Base-by-base conservation (phyloP, 2,113 vertebrate genomes). In the Engraulis encrasicolus region DNA sequence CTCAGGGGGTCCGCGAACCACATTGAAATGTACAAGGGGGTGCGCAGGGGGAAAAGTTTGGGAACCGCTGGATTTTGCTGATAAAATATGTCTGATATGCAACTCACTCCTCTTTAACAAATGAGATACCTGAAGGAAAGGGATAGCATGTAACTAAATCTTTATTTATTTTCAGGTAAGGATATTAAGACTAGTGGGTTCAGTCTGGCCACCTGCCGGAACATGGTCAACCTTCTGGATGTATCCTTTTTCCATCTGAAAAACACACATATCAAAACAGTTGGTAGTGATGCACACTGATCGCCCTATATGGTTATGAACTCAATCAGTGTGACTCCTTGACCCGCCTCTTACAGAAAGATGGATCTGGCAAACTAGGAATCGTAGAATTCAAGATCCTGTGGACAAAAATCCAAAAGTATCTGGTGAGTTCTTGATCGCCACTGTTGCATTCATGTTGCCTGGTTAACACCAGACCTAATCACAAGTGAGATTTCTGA, bases 301-400 rank as follows among this genome's bases (percentile, higher is more conserved):
- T 31, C 9, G 14, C 1, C 23, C 19, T 66, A 27, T 27, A 31
- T 71, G 61, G 12, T n/a, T 45, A 45, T 45, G 40, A 45, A 45
- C 40, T 45, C 40, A 45, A 45, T 45, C 40, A 45, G 27, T 61
- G 58, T 31, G 11, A 71, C 34, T 71, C 83, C 92, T 94, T 94
- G 87, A 92, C 20, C 0, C 3, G 17, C 19, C 0, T 74, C 2
- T 50, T 6, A 14, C 87, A 98, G 97, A 96, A 95, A 87, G 96
- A 97, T 0, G 96, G 96, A 83, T 96, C 91, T 0, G 96, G 95
- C 23, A 97, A 97, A 38, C 92, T 97, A 77, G 96, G 96, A 0
- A 50, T 98, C 82, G 88, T 96, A 27, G 97, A 98, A 84, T 98
- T 98, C 86, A 97, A 97, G 85, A 85, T 97, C 82, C 87, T 98